Conservation (phyloP, 2,797 vertebrate species). For the Hephaestus fuliginosus region DNA sequence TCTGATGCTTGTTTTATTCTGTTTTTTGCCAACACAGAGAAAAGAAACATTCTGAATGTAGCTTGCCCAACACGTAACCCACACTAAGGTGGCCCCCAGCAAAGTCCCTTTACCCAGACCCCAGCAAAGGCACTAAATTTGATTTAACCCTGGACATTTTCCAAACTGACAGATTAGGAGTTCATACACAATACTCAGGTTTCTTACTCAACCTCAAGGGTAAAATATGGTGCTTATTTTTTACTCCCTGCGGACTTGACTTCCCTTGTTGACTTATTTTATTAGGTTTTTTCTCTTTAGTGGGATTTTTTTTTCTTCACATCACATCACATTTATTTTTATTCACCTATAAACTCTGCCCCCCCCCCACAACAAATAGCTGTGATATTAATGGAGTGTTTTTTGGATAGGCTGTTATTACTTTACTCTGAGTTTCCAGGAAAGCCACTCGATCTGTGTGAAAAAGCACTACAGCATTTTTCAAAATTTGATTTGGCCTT, state of each 20-base stretch:
- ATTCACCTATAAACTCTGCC: slow-evolving; percentile 23
- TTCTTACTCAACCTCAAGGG: slow-evolving; percentile 56
- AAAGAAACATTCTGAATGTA: slow-evolving; percentile 9
- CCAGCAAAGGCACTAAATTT: slow-evolving; percentile 70
- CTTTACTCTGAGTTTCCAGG: slow-evolving; percentile 25
- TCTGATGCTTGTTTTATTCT: not conserved
- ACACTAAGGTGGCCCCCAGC: slow-evolving; percentile 21
- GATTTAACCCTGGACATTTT: slow-evolving; percentile 75
- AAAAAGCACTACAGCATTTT: slow-evolving; percentile 22
- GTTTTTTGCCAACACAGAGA: not conserved
- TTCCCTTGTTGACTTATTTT: slow-evolving; percentile 47
- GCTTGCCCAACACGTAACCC: slow-evolving; percentile 37
- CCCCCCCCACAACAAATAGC: slow-evolving; percentile 30
- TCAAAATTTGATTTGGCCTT: slow-evolving; percentile 25
- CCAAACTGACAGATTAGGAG: slow-evolving; percentile 67
- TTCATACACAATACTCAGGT: slow-evolving; percentile 55
- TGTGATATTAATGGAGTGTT: slow-evolving; percentile 29
- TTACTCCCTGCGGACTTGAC: slow-evolving; percentile 45
- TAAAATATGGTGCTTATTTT: slow-evolving; percentile 58
- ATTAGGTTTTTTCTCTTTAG: slow-evolving; percentile 32
- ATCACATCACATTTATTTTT: slow-evolving; percentile 34
- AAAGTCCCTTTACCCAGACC: slow-evolving; percentile 53
- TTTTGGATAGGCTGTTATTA: slow-evolving; percentile 30
- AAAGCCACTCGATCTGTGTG: slow-evolving; percentile 21
- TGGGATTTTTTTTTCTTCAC: slow-evolving; percentile 15